Evolutionary conservation across 2,888 invertebrate genomes (phyloP).

Genomic region (Drosophila emarginata): DNA sequence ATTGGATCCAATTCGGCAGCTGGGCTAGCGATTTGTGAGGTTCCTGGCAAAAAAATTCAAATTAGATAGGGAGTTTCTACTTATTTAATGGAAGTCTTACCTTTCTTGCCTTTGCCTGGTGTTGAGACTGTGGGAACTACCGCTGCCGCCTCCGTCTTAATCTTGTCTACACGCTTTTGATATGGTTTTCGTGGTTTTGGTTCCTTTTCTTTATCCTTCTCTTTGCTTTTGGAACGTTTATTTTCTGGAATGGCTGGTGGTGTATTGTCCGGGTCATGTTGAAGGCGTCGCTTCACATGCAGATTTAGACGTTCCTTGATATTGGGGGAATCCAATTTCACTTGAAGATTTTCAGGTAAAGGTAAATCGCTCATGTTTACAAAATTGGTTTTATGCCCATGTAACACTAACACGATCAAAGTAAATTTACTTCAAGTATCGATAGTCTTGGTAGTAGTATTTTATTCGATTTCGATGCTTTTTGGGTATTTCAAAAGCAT

Average conservation of each 20-base stretch:
- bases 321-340: slow-evolving; percentile 55
- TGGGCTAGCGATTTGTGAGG: slow-evolving; percentile 45
- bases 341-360: slow-evolving; percentile 54
- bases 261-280: slow-evolving; percentile 56
- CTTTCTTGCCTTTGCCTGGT: slow-evolving; percentile 43
- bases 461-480: neutral
- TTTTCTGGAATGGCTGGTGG: neutral
- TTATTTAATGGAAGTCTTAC: slow-evolving; percentile 11
- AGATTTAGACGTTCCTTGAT: slow-evolving; percentile 80
- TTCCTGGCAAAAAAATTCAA: neutral
- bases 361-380: slow-evolving; percentile 45
- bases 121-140: neutral
- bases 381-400: neutral
- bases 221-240: neutral
- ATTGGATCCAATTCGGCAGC: slow-evolving; percentile 50
- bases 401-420: neutral
- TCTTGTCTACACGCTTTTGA: slow-evolving; percentile 71
- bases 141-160: slow-evolving; percentile 45
- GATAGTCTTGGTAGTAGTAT: neutral
- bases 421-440: neutral
- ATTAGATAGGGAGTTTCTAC: neutral
- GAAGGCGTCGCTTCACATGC: slow-evolving; percentile 81
- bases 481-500: slow-evolving; percentile 18
- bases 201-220: slow-evolving; percentile 1
- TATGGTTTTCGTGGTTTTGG: slow-evolving; percentile 67